Conservation (phyloP, 2,888 invertebrate genomes). For the Ischnura elegans region DNA sequence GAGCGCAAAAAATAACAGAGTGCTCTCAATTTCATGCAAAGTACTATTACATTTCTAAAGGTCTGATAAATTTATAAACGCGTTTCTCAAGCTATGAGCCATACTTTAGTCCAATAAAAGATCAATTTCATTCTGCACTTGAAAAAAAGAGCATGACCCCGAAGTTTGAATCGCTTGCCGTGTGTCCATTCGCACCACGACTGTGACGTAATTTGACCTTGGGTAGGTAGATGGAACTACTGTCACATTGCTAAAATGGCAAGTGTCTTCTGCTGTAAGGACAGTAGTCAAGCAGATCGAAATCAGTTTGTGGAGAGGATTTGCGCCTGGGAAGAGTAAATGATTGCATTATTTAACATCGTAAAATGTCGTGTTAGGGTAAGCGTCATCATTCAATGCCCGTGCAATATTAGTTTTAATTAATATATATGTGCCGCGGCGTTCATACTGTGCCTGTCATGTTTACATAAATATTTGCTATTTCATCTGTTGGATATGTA, state of each 20-base stretch:
- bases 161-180: not conserved
- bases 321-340: not conserved
- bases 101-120: too few relatives aligned
- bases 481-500: not conserved
- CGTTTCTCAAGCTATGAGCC: too few relatives aligned
- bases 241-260: constrained; percentile 55
- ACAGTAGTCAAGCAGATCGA: constrained; percentile 47
- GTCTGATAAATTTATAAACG: too few relatives aligned
- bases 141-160: not conserved
- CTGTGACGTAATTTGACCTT: constrained; percentile 58
- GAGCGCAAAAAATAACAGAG: too few relatives aligned
- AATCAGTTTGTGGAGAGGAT: not conserved
- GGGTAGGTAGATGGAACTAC: constrained; percentile 61
- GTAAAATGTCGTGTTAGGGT: not conserved
- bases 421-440: not conserved
- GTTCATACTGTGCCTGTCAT: not conserved
- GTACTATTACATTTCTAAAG: too few relatives aligned
- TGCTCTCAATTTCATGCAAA: too few relatives aligned
- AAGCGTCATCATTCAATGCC: not conserved
- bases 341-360: not conserved
- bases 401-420: not conserved
- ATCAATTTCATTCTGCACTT: too few relatives aligned
- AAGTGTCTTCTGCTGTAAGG: constrained; percentile 55
- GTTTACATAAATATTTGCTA: not conserved
- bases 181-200: constrained; percentile 29